Percentiles rank a stretch among this genome's conserved stretches.
Evolutionary conservation across 1,140 invertebrate species (phyloP).

Genomic region (Mycetomoellerius zeteki): DNA sequence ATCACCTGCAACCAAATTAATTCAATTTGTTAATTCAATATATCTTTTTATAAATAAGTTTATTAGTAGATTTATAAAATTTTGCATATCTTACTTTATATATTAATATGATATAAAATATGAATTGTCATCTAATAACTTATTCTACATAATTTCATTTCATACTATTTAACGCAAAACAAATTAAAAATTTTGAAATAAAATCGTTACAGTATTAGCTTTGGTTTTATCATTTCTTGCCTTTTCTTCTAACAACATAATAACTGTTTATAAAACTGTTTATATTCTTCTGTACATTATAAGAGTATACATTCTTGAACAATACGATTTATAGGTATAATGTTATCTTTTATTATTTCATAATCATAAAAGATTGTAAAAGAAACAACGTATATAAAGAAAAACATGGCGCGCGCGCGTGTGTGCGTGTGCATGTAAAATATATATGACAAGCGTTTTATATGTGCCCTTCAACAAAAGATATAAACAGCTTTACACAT

Average conservation of each 20-base stretch:
- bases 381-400: conserved; percentile 18
- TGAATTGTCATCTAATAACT: conserved; percentile 37
- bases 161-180: conserved; percentile 51
- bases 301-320: conserved; percentile 30
- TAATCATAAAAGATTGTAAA: conserved; percentile 36
- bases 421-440: neutral
- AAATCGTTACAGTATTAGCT: conserved; percentile 10
- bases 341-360: neutral
- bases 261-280: conserved; percentile 26
- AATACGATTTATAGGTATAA: conserved; percentile 25
- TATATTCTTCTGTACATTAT: conserved; percentile 54
- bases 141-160: conserved; percentile 30
- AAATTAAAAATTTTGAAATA: conserved; percentile 41
- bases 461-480: conserved; percentile 12
- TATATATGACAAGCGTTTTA: conserved; percentile 14
- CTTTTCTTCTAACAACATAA: conserved; percentile 67
- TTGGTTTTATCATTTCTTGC: conserved; percentile 66
- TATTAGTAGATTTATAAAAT: conserved; percentile 29
- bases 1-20: conserved; percentile 40
- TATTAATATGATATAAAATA: conserved; percentile 34
- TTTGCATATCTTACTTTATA: neutral
- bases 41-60: conserved; percentile 56
- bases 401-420: neutral
- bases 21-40: conserved; percentile 43
- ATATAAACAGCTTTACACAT: conserved; percentile 15